A percentile compares a stretch with the other conserved stretches of the same genome.
Evolutionary conservation across 2,797 vertebrate species (phyloP).

Genomic region (Amazona finschi): DNA sequence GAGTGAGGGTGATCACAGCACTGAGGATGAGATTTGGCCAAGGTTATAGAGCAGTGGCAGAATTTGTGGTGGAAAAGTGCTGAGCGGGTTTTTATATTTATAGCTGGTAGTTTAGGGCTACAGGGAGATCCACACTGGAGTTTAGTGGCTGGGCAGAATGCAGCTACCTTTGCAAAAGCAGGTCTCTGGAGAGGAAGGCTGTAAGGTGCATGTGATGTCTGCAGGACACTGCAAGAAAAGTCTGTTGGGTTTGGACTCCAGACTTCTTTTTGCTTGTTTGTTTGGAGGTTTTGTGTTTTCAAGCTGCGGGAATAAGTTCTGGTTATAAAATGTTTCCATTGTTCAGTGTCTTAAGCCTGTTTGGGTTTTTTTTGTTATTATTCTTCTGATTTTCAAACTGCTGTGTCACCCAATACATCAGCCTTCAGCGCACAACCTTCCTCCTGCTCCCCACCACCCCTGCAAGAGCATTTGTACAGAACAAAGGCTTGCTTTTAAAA

Average conservation of each 20-base stretch:
- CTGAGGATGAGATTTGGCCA: background rate
- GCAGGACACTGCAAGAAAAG: background rate
- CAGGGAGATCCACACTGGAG: background rate
- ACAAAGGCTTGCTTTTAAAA: conserved; percentile 77
- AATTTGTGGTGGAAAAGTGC: background rate
- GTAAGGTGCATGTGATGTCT: background rate
- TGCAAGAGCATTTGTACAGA: conserved; percentile 72
- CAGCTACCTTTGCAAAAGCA: conserved; percentile 11
- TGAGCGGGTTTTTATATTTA: conserved; percentile 34
- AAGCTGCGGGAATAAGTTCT: background rate
- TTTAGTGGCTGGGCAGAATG: background rate
- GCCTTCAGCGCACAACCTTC: conserved; percentile 32
- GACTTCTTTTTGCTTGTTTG: background rate
- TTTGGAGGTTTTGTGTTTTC: background rate
- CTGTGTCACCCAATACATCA: conserved; percentile 57
- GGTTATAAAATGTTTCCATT: background rate
- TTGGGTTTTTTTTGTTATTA: background rate
- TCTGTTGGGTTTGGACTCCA: background rate
- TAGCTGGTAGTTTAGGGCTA: conserved; percentile 18
- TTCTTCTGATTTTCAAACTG: conserved; percentile 8
- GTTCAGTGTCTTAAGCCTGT: background rate
- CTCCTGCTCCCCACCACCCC: conserved; percentile 33
- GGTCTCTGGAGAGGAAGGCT: background rate
- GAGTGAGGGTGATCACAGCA: background rate
- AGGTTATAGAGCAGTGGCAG: conserved; percentile 5